Conservation (phyloP, 2,797 vertebrate species). For the Acomys russatus region DNA sequence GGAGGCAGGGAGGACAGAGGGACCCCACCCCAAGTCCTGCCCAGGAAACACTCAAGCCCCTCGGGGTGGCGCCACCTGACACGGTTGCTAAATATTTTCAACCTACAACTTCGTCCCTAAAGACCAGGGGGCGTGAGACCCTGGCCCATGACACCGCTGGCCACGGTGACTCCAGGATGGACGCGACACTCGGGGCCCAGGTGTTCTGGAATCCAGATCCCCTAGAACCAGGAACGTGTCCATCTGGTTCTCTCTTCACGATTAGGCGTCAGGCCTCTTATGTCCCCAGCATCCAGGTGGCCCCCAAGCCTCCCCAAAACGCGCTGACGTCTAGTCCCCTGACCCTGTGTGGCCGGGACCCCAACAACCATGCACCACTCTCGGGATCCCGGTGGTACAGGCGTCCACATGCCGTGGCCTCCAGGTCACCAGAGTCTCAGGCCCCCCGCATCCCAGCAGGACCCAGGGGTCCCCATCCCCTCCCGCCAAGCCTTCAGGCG, state of each 20-base stretch:
- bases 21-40: not conserved
- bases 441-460: not conserved
- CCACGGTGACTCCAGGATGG: not conserved
- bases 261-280: not conserved
- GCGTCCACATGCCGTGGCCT: not conserved
- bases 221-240: not conserved
- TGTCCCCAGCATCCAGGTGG: not conserved
- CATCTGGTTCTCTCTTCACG: not conserved
- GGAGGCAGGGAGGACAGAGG: not conserved
- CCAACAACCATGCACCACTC: not conserved
- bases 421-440: conserved; percentile 16
- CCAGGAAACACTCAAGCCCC: not conserved
- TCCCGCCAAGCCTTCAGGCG: not conserved
- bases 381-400: not conserved
- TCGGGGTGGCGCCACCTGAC: conserved; percentile 38
- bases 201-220: not conserved
- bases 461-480: conserved; percentile 28
- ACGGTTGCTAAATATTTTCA: not conserved
- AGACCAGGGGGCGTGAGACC: not conserved
- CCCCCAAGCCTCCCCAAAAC: not conserved
- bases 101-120: conserved; percentile 62
- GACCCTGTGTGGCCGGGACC: not conserved
- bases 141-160: not conserved
- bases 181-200: not conserved
- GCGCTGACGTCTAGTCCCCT: not conserved